Evolutionary conservation across 2,113 vertebrate species (phyloP).

Genomic region (Menidia beryllina): DNA sequence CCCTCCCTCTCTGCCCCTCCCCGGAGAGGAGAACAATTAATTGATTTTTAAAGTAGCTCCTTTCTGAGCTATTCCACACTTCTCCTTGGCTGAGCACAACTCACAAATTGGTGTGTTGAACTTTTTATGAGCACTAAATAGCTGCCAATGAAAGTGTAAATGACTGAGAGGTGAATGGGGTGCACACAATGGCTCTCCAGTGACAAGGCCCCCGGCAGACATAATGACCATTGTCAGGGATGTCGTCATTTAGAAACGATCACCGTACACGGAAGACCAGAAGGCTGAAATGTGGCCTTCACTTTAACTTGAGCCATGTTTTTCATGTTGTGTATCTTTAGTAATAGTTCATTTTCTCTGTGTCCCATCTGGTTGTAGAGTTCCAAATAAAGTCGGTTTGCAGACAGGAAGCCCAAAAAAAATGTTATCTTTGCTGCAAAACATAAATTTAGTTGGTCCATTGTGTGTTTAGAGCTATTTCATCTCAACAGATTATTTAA

Average conservation of each 20-base stretch:
- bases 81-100: slow-evolving; percentile 80
- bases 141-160: slow-evolving; percentile 85
- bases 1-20: slow-evolving; percentile 57
- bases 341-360: not conserved
- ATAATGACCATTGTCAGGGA: slow-evolving; percentile 78
- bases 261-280: slow-evolving; percentile 54
- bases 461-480: no score
- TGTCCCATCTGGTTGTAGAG: not conserved
- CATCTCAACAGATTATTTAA: no score
- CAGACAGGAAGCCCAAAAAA: no score
- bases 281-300: not conserved
- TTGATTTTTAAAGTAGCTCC: slow-evolving; percentile 83
- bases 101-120: slow-evolving; percentile 86
- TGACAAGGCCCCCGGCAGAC: slow-evolving; percentile 73
- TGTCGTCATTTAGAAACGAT: slow-evolving; percentile 70
- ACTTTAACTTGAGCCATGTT: not conserved
- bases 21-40: slow-evolving; percentile 76
- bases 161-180: slow-evolving; percentile 77
- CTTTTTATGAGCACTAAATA: slow-evolving; percentile 84
- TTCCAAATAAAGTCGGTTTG: no score
- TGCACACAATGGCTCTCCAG: slow-evolving; percentile 68
- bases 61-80: slow-evolving; percentile 72
- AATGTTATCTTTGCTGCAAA: no score
- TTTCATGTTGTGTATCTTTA: not conserved
- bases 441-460: no score